Percentiles rank a stretch among this genome's conserved stretches.
Conservation (phyloP, 2,888 invertebrate genomes). For the Thereva unica region DNA sequence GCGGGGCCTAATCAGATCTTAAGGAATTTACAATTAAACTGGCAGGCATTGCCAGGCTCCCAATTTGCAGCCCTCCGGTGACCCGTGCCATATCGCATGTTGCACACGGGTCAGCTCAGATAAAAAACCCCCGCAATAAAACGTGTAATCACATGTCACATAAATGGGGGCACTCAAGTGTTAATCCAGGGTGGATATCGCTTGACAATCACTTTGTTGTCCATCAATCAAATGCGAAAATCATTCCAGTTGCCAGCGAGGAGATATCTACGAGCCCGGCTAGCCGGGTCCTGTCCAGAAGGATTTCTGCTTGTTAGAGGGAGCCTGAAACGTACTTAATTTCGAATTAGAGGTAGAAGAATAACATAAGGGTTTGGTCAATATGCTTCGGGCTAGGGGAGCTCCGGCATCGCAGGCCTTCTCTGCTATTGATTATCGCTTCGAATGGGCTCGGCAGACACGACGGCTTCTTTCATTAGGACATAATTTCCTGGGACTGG, state of each 20-base stretch:
- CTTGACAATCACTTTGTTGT: conserved; percentile 49
- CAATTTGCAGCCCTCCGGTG: not conserved
- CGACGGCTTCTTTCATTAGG: conserved; percentile 12
- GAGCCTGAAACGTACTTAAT: conserved; percentile 25
- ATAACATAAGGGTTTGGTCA: conserved; percentile 31
- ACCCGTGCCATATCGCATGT: not conserved
- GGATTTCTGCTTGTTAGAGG: conserved; percentile 7
- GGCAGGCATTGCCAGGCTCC: not conserved
- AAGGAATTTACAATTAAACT: conserved; percentile 30
- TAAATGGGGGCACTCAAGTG: conserved; percentile 36
- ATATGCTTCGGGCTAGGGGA: conserved; percentile 4
- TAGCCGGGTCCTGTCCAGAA: conserved; percentile 13
- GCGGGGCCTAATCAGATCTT: not conserved
- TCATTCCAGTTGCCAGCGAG: not conserved
- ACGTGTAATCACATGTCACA: conserved; percentile 33
- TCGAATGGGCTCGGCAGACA: conserved; percentile 22
- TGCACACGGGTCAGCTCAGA: conserved; percentile 1
- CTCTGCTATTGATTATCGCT: conserved; percentile 27
- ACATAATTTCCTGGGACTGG: conserved; percentile 1
- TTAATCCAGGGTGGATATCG: conserved; percentile 45
- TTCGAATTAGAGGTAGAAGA: conserved; percentile 33
- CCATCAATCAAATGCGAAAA: conserved; percentile 45
- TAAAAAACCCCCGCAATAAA: conserved; percentile 5
- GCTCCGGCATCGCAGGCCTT: not conserved
- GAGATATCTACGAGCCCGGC: not conserved